These are phyloP conservation scores for Thryonomys swinderianus DNA, from an alignment of 2,113 vertebrate species.

Conservation along the genomic window DNA sequence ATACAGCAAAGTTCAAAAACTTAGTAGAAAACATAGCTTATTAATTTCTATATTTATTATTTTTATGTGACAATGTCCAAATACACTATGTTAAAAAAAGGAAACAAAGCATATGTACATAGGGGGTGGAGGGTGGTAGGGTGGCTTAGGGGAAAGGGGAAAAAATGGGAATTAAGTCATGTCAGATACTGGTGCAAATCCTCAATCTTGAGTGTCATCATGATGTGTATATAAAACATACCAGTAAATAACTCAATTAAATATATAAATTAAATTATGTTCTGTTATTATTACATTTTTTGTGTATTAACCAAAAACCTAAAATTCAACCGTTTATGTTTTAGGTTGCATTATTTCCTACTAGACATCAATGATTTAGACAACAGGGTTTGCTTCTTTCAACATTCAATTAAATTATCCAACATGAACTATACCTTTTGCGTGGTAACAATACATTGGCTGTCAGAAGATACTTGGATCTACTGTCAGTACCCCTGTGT, in stretches of 20 bases:
- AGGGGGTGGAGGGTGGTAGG: no score
- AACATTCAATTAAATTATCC: not conserved
- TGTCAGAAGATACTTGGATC: not conserved
- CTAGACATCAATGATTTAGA: not conserved
- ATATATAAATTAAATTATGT: not conserved
- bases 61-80: not conserved
- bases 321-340: not conserved
- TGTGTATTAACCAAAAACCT: not conserved
- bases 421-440: not conserved
- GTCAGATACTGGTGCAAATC: no score
- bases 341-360: not conserved
- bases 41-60: not conserved
- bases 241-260: not conserved
- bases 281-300: not conserved
- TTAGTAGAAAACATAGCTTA: not conserved
- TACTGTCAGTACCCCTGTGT: not conserved
- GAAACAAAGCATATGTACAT: no score
- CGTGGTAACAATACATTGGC: not conserved
- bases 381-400: not conserved
- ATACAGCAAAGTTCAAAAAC: not conserved
- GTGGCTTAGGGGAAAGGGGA: no score
- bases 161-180: no score
- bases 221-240: no score
- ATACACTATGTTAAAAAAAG: not conserved
- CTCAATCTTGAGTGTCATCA: no score